phyloP scores from a whole-genome alignment of 37 sponge, comb jelly and placozoan genomes.

The Axinella damicornis region DNA sequence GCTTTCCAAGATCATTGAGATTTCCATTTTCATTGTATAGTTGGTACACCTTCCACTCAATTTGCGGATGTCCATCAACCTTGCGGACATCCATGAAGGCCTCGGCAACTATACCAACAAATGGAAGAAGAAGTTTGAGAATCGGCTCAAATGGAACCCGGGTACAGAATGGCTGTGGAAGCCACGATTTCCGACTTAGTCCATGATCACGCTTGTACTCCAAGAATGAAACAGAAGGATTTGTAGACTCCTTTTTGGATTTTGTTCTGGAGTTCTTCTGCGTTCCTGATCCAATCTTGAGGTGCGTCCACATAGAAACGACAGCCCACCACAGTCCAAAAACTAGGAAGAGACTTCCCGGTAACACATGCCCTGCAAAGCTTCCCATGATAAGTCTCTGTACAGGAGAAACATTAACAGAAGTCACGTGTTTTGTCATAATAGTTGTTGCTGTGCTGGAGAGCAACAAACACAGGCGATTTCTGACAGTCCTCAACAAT shows the following conservation, averaged over 20 bases:
- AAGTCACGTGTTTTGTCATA: too few species aligned
- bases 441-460: too few species aligned
- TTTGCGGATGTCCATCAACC: conserved; percentile 12
- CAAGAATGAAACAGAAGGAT: conserved; percentile 5
- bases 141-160: conserved; percentile 61
- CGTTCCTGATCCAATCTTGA: not conserved
- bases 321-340: conserved; percentile 58
- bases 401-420: too few species aligned
- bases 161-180: conserved; percentile 45
- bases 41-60: conserved; percentile 4
- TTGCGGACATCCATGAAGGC: conserved; percentile 6
- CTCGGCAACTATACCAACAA: conserved; percentile 57
- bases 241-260: not conserved
- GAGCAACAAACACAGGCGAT: too few species aligned
- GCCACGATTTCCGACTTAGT: conserved; percentile 45
- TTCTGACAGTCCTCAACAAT: too few species aligned
- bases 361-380: conserved; percentile 65
- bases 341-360: conserved; percentile 57
- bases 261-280: not conserved
- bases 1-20: conserved; percentile 3
- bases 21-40: conserved; percentile 10
- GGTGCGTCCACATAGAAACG: conserved; percentile 25
- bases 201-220: conserved; percentile 38
- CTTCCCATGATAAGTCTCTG: conserved; percentile 67
- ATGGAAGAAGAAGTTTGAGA: conserved; percentile 40